Percentiles rank a stretch among this genome's conserved stretches.
Conservation (phyloP, 2,797 vertebrate genomes). For the Tragelaphus oryx region DNA sequence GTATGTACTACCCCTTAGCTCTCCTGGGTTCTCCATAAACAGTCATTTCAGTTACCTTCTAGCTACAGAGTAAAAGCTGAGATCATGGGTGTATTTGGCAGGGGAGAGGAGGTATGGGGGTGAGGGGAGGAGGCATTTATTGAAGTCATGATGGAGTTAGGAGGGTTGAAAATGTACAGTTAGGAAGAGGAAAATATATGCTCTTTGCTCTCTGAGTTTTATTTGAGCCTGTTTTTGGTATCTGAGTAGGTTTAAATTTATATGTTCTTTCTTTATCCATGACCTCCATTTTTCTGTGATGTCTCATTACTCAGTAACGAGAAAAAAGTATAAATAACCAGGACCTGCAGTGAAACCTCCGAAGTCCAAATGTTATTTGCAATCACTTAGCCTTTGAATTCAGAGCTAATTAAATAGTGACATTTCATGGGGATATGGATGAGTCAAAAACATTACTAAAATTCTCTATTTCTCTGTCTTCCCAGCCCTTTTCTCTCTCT, state of each 20-base stretch:
- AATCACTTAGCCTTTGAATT: conserved; percentile 24
- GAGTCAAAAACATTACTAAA: neutral
- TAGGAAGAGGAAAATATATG: neutral
- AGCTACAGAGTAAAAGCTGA: neutral
- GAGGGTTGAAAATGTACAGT: neutral
- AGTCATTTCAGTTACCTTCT: neutral
- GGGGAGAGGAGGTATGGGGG: neutral
- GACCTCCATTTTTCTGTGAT: neutral
- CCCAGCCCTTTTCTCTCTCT: neutral
- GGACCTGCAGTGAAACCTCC: neutral
- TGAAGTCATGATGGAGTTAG: neutral
- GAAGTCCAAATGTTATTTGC: neutral
- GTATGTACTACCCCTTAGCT: neutral
- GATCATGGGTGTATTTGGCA: neutral
- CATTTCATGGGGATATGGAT: neutral
- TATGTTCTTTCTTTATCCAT: neutral
- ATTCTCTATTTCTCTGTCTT: neutral
- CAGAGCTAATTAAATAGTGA: neutral
- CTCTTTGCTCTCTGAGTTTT: neutral
- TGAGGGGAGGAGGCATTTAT: neutral
- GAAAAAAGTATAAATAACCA: conserved; percentile 37
- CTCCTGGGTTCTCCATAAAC: neutral
- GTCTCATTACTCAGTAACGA: conserved; percentile 19
- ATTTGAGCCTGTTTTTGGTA: conserved; percentile 40
- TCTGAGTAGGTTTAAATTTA: conserved; percentile 27